phyloP scores from a whole-genome alignment of 1,140 invertebrate species.

The Plutomurus gul region DNA sequence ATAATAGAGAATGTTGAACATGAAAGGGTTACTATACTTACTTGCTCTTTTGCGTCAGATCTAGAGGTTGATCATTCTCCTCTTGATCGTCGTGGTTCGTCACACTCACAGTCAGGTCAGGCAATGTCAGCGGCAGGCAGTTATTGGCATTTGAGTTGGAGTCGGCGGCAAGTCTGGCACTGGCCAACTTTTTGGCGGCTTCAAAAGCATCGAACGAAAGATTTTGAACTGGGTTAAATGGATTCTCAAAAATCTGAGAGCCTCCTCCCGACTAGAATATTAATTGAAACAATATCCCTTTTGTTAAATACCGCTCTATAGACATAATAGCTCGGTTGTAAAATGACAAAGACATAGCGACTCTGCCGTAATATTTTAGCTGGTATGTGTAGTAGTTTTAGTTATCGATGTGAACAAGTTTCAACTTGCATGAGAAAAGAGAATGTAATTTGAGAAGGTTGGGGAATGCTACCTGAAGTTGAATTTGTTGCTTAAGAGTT shows the following conservation, averaged over 20 bases:
- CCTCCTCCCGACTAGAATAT: conserved; percentile 8
- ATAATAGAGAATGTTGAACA: too few relatives aligned
- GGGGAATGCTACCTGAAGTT: conserved; percentile 28
- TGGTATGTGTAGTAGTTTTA: too few relatives aligned
- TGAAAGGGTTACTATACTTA: neutral
- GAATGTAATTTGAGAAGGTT: too few relatives aligned
- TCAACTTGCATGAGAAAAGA: too few relatives aligned
- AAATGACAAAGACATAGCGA: neutral
- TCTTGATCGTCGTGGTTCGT: conserved; percentile 12
- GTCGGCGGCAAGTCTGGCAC: neutral
- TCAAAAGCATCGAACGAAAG: conserved; percentile 27
- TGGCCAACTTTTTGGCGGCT: neutral
- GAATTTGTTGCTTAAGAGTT: conserved; percentile 42
- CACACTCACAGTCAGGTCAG: neutral
- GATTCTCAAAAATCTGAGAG: conserved; percentile 23
- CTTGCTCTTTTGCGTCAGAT: conserved; percentile 46
- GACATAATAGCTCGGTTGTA: neutral
- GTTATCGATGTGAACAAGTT: too few relatives aligned
- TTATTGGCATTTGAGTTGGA: neutral
- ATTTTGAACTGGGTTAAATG: conserved; percentile 41
- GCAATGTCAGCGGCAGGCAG: conserved; percentile 11
- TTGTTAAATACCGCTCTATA: neutral
- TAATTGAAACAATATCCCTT: neutral
- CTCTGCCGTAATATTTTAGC: too few relatives aligned
- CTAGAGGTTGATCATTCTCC: conserved; percentile 40